Evolutionary conservation across 35 echinoderm and acorn worm species (phyloP).

Genomic region (Strongylocentrotus purpuratus): DNA sequence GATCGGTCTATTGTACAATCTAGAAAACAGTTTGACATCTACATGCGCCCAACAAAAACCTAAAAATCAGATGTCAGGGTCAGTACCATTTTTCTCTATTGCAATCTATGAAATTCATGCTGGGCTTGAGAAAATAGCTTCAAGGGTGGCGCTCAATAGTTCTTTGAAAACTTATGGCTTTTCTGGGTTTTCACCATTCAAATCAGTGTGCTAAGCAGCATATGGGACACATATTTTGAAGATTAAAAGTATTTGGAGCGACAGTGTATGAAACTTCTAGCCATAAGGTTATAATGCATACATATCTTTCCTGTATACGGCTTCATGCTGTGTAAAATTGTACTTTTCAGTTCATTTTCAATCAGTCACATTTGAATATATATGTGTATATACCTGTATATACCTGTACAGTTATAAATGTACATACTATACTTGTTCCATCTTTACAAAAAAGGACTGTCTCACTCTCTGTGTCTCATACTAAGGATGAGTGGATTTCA

Average conservation of each 20-base stretch:
- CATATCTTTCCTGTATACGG: too few relatives aligned
- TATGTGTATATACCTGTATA: not conserved
- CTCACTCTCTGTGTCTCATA: too few relatives aligned
- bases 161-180: not conserved
- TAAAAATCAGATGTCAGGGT: not conserved
- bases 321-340: not conserved
- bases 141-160: not conserved
- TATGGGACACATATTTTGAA: slow-evolving; percentile 36
- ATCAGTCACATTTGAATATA: not conserved
- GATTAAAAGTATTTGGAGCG: not conserved
- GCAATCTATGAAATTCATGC: not conserved
- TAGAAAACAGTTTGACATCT: not conserved
- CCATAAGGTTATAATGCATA: too few relatives aligned
- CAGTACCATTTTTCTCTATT: not conserved
- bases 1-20: not conserved
- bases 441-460: too few relatives aligned
- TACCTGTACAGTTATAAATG: too few relatives aligned
- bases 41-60: not conserved
- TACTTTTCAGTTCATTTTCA: not conserved
- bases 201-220: not conserved
- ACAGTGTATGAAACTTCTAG: too few relatives aligned
- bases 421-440: too few relatives aligned
- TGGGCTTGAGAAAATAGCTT: not conserved
- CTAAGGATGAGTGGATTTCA: too few relatives aligned
- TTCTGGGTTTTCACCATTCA: not conserved